These are phyloP conservation scores for Coccyzus lansbergi DNA, from an alignment of 2,797 vertebrate genomes.

Conservation along the genomic window DNA sequence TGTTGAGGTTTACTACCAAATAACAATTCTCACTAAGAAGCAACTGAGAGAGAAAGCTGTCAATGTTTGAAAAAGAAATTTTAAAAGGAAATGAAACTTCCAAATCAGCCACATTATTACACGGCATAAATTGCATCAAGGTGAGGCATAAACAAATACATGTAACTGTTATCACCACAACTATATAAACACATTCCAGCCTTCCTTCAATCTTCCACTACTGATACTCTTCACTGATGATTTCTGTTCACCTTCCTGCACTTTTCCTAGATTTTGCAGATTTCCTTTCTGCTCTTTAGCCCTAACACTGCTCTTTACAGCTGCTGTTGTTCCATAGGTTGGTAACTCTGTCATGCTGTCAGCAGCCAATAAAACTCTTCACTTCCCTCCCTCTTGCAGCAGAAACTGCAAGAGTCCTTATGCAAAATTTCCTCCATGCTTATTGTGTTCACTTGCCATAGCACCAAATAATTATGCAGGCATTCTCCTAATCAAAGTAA, in stretches of 20 bases:
- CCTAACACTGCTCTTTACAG: neutral
- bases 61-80: constrained; percentile 6
- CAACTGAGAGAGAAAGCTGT: neutral
- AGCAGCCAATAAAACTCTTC: neutral
- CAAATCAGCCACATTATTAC: neutral
- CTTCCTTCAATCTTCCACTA: neutral
- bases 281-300: neutral
- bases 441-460: neutral
- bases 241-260: neutral
- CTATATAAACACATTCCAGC: neutral
- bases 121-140: neutral
- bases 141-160: neutral
- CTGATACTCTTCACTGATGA: neutral
- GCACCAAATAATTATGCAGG: neutral
- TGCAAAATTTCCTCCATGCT: neutral
- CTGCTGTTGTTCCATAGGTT: neutral
- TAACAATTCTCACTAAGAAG: neutral
- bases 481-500: constrained; percentile 11
- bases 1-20: neutral
- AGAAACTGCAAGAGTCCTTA: neutral
- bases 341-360: neutral
- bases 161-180: neutral
- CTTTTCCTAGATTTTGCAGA: neutral
- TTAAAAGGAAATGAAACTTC: constrained; percentile 41
- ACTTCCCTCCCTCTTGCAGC: neutral